Evolutionary conservation across 2,888 invertebrate species (phyloP), one percentile per base, ranked within the genome.

Genomic region (Folsomia manolachei): DNA sequence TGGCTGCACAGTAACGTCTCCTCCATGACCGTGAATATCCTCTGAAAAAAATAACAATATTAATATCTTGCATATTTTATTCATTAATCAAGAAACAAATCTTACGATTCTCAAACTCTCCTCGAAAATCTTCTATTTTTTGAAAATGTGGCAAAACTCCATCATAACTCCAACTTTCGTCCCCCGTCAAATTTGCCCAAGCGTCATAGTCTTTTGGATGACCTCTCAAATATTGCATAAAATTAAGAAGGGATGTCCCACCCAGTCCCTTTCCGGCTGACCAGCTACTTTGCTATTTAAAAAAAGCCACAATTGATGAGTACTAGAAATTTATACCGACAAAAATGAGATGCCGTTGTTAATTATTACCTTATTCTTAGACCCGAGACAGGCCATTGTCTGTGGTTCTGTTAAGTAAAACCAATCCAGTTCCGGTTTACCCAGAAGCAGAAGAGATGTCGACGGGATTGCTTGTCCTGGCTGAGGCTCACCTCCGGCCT

Each of bases 161-260:
- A n/a, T 79, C 72, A 53, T 75, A 79, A 27, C 71, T 75, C 79
- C 79, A 79, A 19, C 71, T 68, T 0, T 56, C 9, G n/a, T 76
- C 76, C 11, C 68, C 74, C 0, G 77, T 75, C 1, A 78, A 62
- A 21, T 79, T 75, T 19, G 78, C 78, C 71, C 72, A 75, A 24
- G 67, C 62, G n/a, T 78, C 77, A 68, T 72, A 79, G 52, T 78
- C 79, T 60, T 71, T 71, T 0, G 67, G 74, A 62, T 72, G 72
- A 21, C 76, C 76, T 1, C 74, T n/a, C 2, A 73, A 18, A 26
- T 71, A 68, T 2, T 73, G 72, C 18, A 77, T 21, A 51, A 75
- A 71, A 56, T 77, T 77, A 1, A 77, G 25, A 1, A 69, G 21
- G 1, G 66, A 65, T 1, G 77, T 75, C 2, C 77, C 77, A 25